Percentiles rank a stretch among this genome's conserved stretches.
These are phyloP conservation scores for Drosophila oshimai DNA, from an alignment of 1,140 invertebrate genomes.

Conservation along the genomic window DNA sequence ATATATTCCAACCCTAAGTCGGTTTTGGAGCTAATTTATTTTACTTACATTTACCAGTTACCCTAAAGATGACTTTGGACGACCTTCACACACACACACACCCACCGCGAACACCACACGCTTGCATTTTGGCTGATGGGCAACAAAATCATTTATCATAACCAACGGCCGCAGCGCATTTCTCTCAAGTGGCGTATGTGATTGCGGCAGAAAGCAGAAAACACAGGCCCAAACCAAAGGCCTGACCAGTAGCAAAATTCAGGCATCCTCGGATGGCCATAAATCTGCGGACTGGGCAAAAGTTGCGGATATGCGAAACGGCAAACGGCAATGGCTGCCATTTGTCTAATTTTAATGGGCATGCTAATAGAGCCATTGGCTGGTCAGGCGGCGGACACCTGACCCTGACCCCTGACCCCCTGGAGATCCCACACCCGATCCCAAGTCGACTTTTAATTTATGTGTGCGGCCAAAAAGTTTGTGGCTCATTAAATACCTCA, in stretches of 20 bases:
- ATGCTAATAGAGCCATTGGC: conserved; percentile 78
- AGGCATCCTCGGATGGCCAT: conserved; percentile 39
- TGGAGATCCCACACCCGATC: background rate
- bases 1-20: no score
- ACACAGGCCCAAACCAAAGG: conserved; percentile 5
- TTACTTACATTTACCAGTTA: conserved; percentile 15
- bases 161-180: conserved; percentile 60
- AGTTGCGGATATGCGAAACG: conserved; percentile 76
- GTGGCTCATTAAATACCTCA: conserved; percentile 81
- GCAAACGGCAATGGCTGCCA: conserved; percentile 64
- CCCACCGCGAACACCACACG: background rate
- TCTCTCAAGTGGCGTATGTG: conserved; percentile 70
- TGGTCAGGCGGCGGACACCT: conserved; percentile 63
- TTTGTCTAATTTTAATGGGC: conserved; percentile 81
- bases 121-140: conserved; percentile 39
- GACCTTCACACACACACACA: conserved; percentile 61
- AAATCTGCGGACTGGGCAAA: conserved; percentile 57
- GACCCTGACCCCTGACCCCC: conserved; percentile 36
- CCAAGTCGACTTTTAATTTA: conserved; percentile 69
- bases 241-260: conserved; percentile 13
- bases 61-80: conserved; percentile 40
- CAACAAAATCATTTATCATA: conserved; percentile 79
- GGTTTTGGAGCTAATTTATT: background rate
- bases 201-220: conserved; percentile 47
- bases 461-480: conserved; percentile 74